Evolutionary conservation across 2,113 vertebrate genomes (phyloP).

Genomic region (Acanthisitta chloris): DNA sequence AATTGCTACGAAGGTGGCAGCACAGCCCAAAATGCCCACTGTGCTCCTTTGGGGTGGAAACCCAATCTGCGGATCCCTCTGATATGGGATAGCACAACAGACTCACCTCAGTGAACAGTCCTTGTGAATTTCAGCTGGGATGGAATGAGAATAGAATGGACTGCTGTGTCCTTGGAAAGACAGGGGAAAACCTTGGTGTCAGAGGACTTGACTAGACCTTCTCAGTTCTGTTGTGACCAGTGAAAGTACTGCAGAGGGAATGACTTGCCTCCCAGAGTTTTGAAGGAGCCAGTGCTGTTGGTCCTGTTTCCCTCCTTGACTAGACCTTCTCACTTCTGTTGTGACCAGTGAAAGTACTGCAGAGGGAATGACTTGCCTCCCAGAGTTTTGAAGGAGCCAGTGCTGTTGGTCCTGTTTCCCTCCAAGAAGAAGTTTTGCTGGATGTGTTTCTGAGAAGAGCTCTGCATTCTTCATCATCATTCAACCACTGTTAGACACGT

Average conservation of each 20-base stretch:
- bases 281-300: not conserved
- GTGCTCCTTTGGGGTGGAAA: not conserved
- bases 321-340: not conserved
- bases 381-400: not conserved
- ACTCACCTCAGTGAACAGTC: rapidly evolving
- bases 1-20: not conserved
- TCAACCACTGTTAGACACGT: not conserved
- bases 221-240: not conserved
- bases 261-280: not conserved
- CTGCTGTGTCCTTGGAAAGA: not conserved
- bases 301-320: not conserved
- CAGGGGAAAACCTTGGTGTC: not conserved
- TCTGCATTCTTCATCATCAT: not conserved
- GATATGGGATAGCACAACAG: rapidly evolving
- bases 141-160: not conserved
- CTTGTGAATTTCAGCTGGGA: not conserved
- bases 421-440: not conserved
- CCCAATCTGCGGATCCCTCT: not conserved
- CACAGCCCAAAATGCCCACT: not conserved
- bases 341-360: not conserved
- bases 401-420: not conserved
- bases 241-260: not conserved
- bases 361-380: not conserved
- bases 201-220: rapidly evolving
- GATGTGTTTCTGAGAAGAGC: not conserved